These are phyloP conservation scores for Ataeniobius toweri DNA, from an alignment of 2,797 vertebrate genomes.

Conservation along the genomic window DNA sequence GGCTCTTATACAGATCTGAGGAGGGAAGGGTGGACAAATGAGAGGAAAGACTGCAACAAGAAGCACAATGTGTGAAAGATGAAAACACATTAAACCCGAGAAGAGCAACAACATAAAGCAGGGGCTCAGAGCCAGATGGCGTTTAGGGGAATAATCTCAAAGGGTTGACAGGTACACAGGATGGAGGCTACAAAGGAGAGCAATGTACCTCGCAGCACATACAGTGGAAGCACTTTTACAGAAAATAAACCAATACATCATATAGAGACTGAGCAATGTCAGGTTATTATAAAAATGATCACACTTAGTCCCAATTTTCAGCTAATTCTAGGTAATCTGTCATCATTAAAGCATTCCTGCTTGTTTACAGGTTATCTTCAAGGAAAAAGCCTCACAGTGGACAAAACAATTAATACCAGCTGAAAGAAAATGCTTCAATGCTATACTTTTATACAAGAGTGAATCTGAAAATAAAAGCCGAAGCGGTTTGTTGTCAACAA, in stretches of 20 bases:
- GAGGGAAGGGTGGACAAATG: constrained; percentile 46
- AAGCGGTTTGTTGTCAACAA: no score
- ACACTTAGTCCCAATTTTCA: background rate
- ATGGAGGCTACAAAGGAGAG: background rate
- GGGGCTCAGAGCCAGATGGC: background rate
- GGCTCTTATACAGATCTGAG: constrained; percentile 97
- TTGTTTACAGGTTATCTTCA: no score
- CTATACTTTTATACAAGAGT: no score
- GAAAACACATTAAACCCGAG: constrained; percentile 26
- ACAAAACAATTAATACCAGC: background rate
- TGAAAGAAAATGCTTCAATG: background rate
- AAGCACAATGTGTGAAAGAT: constrained; percentile 6
- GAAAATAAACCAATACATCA: background rate
- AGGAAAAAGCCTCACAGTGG: background rate
- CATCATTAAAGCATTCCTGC: no score
- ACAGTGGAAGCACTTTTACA: background rate
- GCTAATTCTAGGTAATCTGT: background rate
- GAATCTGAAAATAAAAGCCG: no score
- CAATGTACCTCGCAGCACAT: background rate
- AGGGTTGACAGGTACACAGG: constrained; percentile 14
- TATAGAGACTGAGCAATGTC: background rate
- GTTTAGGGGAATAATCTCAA: constrained; percentile 5
- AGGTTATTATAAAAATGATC: background rate
- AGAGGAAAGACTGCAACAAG: constrained; percentile 39
- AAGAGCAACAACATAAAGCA: background rate